A percentile compares a stretch with the other conserved stretches of the same genome.
Evolutionary conservation across 2,113 vertebrate genomes (phyloP).

Genomic region (Onychorhynchus coronatus): DNA sequence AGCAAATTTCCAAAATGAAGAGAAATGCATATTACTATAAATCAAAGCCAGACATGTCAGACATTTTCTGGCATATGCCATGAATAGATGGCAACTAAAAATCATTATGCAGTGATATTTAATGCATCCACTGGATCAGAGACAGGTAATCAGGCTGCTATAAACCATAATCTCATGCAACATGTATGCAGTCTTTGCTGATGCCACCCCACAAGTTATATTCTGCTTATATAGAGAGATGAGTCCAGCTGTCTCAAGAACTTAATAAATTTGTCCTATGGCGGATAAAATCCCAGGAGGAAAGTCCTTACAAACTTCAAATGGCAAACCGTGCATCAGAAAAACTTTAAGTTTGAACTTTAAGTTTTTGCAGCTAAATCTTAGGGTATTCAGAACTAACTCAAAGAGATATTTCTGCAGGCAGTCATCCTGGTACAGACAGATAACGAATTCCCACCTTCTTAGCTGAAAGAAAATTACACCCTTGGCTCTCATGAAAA

Average conservation of each 20-base stretch:
- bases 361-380: slow-evolving; percentile 4
- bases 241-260: not conserved
- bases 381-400: slow-evolving; percentile 33
- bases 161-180: not conserved
- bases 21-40: not conserved
- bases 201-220: not conserved
- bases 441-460: slow-evolving; percentile 56
- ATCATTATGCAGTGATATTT: not conserved
- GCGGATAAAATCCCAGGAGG: not conserved
- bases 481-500: slow-evolving; percentile 29
- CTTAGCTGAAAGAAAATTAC: slow-evolving; percentile 40
- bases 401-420: slow-evolving; percentile 39
- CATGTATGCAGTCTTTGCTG: accelerated
- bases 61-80: not conserved
- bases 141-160: not conserved
- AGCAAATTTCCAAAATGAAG: not conserved
- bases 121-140: not conserved
- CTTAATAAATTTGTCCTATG: not conserved
- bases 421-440: slow-evolving; percentile 46
- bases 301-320: not conserved
- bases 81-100: not conserved
- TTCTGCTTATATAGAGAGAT: not conserved
- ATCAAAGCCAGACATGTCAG: not conserved
- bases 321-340: not conserved
- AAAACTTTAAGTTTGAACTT: not conserved